A percentile compares a stretch with the other conserved stretches of the same genome.
Evolutionary conservation across 2,797 vertebrate genomes (phyloP).

Genomic region (Todus mexicanus): DNA sequence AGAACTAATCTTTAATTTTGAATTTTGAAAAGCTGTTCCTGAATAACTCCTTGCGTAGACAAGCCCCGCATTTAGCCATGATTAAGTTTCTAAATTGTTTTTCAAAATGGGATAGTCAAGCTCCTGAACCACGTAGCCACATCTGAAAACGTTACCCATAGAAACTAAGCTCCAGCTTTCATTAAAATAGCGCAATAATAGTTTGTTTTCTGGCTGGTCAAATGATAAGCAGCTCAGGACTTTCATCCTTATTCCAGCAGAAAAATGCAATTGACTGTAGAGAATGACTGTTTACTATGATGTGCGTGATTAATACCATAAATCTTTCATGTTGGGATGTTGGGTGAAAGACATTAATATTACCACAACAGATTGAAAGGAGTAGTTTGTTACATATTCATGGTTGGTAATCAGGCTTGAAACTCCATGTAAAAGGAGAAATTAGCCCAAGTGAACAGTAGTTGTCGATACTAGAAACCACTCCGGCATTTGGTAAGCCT

Average conservation of each 20-base stretch:
- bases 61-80: neutral
- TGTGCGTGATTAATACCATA: constrained; percentile 43
- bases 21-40: neutral
- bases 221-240: constrained; percentile 20
- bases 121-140: neutral
- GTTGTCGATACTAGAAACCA: neutral
- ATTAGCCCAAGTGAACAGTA: neutral
- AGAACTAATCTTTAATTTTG: constrained; percentile 7
- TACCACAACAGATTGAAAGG: constrained; percentile 25
- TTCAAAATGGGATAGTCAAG: constrained; percentile 15
- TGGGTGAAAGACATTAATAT: constrained; percentile 21
- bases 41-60: neutral
- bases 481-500: neutral
- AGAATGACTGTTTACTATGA: constrained; percentile 46
- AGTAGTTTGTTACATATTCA: neutral
- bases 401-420: neutral
- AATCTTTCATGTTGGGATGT: constrained; percentile 34
- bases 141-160: constrained; percentile 23
- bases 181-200: constrained; percentile 37
- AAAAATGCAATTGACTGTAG: constrained; percentile 35
- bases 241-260: constrained; percentile 46
- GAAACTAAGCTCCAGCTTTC: constrained; percentile 37
- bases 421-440: neutral
- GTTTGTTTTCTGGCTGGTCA: constrained; percentile 37
- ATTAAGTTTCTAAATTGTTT: constrained; percentile 40